A percentile compares a stretch with the other conserved stretches of the same genome.
Conservation (phyloP, 2,888 invertebrate genomes). For the Cosmia trapezina region DNA sequence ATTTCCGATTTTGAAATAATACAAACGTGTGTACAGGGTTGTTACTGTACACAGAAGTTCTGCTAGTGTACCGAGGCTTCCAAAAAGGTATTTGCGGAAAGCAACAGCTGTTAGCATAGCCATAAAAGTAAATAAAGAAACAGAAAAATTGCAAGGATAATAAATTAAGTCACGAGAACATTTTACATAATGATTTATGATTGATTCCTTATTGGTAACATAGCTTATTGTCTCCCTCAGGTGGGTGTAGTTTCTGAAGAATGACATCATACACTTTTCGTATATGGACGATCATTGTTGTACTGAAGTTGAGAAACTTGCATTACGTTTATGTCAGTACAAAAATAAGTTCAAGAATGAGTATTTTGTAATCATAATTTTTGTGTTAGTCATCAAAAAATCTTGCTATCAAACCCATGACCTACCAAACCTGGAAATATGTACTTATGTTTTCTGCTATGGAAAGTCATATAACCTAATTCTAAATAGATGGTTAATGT, state of each 20-base stretch:
- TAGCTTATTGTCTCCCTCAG: slow-evolving; percentile 48
- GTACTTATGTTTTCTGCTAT: slow-evolving; percentile 12
- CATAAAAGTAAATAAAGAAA: slow-evolving; percentile 9
- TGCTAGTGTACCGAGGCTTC: not conserved
- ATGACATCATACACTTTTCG: slow-evolving; percentile 66
- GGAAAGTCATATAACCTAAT: slow-evolving; percentile 34
- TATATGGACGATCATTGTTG: slow-evolving; percentile 51
- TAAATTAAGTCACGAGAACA: slow-evolving; percentile 14
- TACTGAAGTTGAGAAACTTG: slow-evolving; percentile 41
- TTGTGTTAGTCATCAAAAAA: slow-evolving; percentile 30
- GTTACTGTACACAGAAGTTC: not conserved
- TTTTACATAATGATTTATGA: slow-evolving; percentile 51
- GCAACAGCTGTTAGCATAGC: not conserved
- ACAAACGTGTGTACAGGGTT: slow-evolving; percentile 11
- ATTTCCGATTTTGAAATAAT: slow-evolving; percentile 50
- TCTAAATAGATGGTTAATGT: slow-evolving; percentile 12
- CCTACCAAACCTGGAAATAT: slow-evolving; percentile 19
- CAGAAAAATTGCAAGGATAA: slow-evolving; percentile 21
- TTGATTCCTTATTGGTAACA: slow-evolving; percentile 48
- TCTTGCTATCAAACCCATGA: slow-evolving; percentile 25
- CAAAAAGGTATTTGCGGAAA: slow-evolving; percentile 13
- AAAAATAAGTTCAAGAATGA: slow-evolving; percentile 17
- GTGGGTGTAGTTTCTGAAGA: slow-evolving; percentile 60
- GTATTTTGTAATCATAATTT: slow-evolving; percentile 8
- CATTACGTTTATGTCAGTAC: slow-evolving; percentile 16